Evolutionary conservation across 2,113 vertebrate species (phyloP).

Genomic region (Protomyctophum bolini): DNA sequence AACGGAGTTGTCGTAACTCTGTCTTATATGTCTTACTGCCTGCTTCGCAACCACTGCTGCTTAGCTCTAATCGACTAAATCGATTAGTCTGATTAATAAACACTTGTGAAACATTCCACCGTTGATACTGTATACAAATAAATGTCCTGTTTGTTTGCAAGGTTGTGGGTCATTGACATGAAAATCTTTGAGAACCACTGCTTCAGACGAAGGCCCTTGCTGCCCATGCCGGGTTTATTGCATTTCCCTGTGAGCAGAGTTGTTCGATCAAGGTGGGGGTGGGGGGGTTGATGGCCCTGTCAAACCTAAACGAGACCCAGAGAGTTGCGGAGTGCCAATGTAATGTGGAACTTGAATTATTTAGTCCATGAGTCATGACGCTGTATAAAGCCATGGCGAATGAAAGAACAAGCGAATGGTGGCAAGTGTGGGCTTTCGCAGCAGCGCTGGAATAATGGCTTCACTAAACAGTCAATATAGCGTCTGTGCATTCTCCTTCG

Average conservation of each 20-base stretch:
- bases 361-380: constrained; percentile 8
- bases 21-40: too few species aligned
- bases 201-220: neutral
- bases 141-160: too few species aligned
- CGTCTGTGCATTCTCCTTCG: constrained; percentile 27
- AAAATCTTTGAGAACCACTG: too few species aligned
- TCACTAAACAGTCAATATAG: constrained; percentile 29
- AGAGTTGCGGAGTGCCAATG: constrained; percentile 16
- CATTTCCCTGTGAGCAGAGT: neutral
- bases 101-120: too few species aligned
- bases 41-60: too few species aligned
- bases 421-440: neutral
- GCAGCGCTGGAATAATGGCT: constrained; percentile 15
- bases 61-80: too few species aligned
- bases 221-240: constrained; percentile 3
- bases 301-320: neutral
- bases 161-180: too few species aligned
- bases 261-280: constrained; percentile 2
- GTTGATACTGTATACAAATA: too few species aligned
- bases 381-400: neutral
- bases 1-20: too few species aligned
- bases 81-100: too few species aligned
- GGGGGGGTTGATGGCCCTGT: too few species aligned
- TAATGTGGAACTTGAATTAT: constrained; percentile 50
- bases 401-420: too few species aligned